Conservation (phyloP, 2,797 vertebrate genomes). For the Sciurus carolinensis region DNA sequence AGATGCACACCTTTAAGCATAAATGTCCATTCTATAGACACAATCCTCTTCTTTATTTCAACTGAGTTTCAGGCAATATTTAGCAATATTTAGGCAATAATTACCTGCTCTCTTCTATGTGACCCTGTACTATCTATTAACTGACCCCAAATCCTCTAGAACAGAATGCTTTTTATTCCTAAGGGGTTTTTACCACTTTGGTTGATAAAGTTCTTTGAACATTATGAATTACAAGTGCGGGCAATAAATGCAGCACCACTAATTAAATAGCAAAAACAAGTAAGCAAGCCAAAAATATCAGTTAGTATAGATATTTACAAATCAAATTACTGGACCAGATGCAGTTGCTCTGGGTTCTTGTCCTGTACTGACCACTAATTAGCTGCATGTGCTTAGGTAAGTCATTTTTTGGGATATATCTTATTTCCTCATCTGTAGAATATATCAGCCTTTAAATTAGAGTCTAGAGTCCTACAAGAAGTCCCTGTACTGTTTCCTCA, state of each 20-base stretch:
- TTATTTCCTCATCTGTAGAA: not conserved
- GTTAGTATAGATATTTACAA: constrained; percentile 5
- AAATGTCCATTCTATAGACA: not conserved
- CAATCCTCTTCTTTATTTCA: not conserved
- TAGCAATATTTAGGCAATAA: too few species aligned
- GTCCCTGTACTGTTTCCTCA: not conserved
- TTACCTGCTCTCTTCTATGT: not conserved
- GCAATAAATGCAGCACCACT: constrained; percentile 9
- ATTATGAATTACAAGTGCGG: constrained; percentile 23
- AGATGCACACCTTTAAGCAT: not conserved
- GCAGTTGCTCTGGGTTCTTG: not conserved
- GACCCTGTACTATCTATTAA: not conserved
- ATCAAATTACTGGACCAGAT: not conserved
- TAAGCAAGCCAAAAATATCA: not conserved
- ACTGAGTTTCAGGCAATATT: not conserved
- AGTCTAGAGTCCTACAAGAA: not conserved
- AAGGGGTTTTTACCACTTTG: not conserved
- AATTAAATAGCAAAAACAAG: constrained; percentile 49
- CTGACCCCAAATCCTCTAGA: not conserved
- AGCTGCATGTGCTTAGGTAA: not conserved
- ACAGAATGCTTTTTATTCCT: not conserved
- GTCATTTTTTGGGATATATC: not conserved
- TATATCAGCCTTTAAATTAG: not conserved
- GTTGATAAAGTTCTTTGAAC: constrained; percentile 11
- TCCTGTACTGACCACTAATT: not conserved